Conservation (phyloP, 2,797 vertebrate species). For the Margarornis squamiger region DNA sequence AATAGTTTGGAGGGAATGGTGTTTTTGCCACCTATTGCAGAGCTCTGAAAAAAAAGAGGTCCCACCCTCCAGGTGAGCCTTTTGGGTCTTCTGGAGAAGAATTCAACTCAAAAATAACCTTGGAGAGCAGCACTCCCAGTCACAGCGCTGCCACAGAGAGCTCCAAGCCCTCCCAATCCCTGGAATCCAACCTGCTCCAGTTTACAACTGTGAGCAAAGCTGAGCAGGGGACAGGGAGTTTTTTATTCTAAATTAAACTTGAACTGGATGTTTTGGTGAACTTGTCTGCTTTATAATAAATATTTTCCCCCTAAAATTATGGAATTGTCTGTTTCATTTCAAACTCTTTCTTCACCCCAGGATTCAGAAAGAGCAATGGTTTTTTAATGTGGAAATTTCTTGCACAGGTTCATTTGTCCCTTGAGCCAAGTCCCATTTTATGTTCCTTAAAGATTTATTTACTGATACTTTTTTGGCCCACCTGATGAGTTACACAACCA, state of each 20-base stretch:
- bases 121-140: background rate
- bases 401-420: constrained; percentile 54
- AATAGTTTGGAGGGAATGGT: background rate
- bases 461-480: constrained; percentile 71
- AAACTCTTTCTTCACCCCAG: constrained; percentile 59
- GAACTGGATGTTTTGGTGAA: constrained; percentile 70
- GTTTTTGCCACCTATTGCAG: background rate
- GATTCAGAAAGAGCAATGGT: constrained; percentile 65
- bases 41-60: background rate
- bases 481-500: constrained; percentile 67
- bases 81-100: background rate
- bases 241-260: constrained; percentile 43
- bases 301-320: constrained; percentile 72
- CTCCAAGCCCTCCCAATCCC: background rate
- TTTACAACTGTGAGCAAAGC: background rate
- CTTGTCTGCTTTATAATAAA: constrained; percentile 74
- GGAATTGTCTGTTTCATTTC: constrained; percentile 77
- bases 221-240: background rate
- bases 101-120: background rate
- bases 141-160: background rate
- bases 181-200: background rate
- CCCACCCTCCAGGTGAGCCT: background rate
- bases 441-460: constrained; percentile 73
- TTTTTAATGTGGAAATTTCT: constrained; percentile 83
- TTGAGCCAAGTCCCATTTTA: constrained; percentile 70